These are phyloP conservation scores for Meda fulgida DNA, from an alignment of 2,797 vertebrate species.

Conservation along the genomic window DNA sequence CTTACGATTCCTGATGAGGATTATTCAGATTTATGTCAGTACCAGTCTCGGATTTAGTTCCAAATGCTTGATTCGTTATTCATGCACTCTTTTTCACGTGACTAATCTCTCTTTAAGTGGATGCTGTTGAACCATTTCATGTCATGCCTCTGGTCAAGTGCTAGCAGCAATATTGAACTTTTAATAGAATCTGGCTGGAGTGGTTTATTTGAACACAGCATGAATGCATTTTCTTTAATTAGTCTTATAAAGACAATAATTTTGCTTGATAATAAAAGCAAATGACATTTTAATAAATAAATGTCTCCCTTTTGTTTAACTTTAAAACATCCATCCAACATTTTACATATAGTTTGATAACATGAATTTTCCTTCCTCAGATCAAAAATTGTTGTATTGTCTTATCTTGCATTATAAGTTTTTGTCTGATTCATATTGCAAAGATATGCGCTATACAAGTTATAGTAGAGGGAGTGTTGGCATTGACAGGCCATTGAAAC, in stretches of 20 bases:
- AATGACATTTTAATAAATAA: conserved; percentile 22
- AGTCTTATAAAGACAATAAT: neutral
- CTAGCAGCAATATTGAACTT: conserved; percentile 26
- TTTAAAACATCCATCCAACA: conserved; percentile 1
- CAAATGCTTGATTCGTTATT: conserved; percentile 21
- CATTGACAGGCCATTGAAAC: conserved; percentile 81
- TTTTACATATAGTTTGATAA: neutral
- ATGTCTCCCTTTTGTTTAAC: conserved; percentile 2
- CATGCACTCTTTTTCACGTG: conserved; percentile 19
- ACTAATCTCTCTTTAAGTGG: conserved; percentile 37
- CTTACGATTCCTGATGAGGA: neutral
- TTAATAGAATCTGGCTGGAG: conserved; percentile 26
- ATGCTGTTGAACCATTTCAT: conserved; percentile 37
- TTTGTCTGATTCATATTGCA: conserved; percentile 25
- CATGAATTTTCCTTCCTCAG: neutral
- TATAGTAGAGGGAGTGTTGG: conserved; percentile 34
- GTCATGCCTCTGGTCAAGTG: conserved; percentile 30
- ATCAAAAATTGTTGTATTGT: neutral
- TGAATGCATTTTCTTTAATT: conserved; percentile 32
- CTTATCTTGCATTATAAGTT: neutral
- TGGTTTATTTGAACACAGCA: conserved; percentile 30
- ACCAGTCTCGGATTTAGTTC: conserved; percentile 3
- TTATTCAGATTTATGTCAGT: conserved; percentile 29
- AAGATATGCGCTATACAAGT: conserved; percentile 16
- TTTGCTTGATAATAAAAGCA: conserved; percentile 11